Evolutionary conservation across 2,888 invertebrate species (phyloP).

Genomic region (Acronicta alni): DNA sequence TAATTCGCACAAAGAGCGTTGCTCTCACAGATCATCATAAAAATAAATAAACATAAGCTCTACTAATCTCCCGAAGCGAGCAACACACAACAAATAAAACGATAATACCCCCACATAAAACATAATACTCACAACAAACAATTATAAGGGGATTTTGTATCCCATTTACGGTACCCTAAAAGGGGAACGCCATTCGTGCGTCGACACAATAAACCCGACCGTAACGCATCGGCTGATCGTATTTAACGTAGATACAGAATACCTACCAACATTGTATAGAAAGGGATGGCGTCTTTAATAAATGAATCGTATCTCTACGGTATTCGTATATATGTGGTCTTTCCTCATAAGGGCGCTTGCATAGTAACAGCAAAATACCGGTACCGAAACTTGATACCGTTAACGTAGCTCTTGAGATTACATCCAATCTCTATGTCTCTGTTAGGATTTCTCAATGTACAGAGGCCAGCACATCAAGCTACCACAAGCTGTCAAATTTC

Average conservation of each 20-base stretch:
- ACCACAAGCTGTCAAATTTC: too few relatives aligned
- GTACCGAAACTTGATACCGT: too few relatives aligned
- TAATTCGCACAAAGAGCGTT: not conserved
- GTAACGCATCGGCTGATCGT: conserved; percentile 21
- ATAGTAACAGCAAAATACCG: not conserved
- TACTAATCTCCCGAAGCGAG: not conserved
- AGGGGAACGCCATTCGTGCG: conserved; percentile 30
- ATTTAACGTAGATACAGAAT: conserved; percentile 12
- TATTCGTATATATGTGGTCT: not conserved
- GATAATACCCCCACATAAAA: conserved; percentile 8
- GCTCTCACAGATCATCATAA: not conserved
- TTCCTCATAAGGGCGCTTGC: not conserved
- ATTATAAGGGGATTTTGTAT: conserved; percentile 17
- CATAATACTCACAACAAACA: conserved; percentile 17
- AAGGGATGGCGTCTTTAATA: conserved; percentile 7
- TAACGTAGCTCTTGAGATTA: too few relatives aligned
- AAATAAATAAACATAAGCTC: conserved; percentile 7
- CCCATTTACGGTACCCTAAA: conserved; percentile 22
- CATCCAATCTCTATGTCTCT: too few relatives aligned
- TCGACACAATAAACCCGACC: conserved; percentile 24
- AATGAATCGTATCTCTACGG: conserved; percentile 1
- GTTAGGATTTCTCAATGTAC: too few relatives aligned
- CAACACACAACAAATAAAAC: not conserved
- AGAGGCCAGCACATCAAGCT: too few relatives aligned
- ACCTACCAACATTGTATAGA: not conserved